phyloP scores from a whole-genome alignment of 2,888 invertebrate genomes.

The Salpingus planirostris region DNA sequence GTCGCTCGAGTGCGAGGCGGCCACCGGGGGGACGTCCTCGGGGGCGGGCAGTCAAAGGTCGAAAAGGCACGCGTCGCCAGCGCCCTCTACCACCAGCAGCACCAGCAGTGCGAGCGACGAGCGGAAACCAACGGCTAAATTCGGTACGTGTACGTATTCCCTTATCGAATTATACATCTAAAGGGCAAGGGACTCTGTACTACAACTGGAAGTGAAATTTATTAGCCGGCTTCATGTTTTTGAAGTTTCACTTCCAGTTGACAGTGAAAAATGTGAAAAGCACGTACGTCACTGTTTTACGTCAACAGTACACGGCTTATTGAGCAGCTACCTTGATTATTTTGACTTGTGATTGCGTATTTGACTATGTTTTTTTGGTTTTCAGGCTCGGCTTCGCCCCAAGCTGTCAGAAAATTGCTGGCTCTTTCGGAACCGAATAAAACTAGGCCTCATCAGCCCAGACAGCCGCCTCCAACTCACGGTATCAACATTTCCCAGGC shows the following conservation, averaged over 20 bases:
- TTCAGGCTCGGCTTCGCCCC: constrained; percentile 87
- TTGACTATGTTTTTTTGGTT: constrained; percentile 3
- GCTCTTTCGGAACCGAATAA: constrained; percentile 83
- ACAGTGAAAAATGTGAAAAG: too few relatives aligned
- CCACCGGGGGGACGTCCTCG: constrained; percentile 46
- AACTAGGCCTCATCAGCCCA: constrained; percentile 80
- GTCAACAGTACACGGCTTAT: too few relatives aligned
- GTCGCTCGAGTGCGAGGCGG: constrained; percentile 81
- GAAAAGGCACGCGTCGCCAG: constrained; percentile 86
- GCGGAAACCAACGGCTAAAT: constrained; percentile 55
- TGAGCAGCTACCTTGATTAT: background rate
- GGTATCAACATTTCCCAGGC: constrained; percentile 54
- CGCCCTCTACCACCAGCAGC: constrained; percentile 84
- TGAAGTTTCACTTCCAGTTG: too few relatives aligned
- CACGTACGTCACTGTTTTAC: too few relatives aligned
- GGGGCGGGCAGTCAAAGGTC: constrained; percentile 38
- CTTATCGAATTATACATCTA: too few relatives aligned
- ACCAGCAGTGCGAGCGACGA: constrained; percentile 81
- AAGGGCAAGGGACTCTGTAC: too few relatives aligned
- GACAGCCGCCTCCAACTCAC: constrained; percentile 47
- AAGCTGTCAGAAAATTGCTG: constrained; percentile 91
- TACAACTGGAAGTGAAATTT: too few relatives aligned
- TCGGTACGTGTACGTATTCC: constrained; percentile 46
- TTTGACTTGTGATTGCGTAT: constrained; percentile 5
- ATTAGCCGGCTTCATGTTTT: too few relatives aligned